Percentiles rank a stretch among this genome's conserved stretches.
phyloP scores from a whole-genome alignment of 2,888 invertebrate genomes.

The Prosapia bicincta region DNA sequence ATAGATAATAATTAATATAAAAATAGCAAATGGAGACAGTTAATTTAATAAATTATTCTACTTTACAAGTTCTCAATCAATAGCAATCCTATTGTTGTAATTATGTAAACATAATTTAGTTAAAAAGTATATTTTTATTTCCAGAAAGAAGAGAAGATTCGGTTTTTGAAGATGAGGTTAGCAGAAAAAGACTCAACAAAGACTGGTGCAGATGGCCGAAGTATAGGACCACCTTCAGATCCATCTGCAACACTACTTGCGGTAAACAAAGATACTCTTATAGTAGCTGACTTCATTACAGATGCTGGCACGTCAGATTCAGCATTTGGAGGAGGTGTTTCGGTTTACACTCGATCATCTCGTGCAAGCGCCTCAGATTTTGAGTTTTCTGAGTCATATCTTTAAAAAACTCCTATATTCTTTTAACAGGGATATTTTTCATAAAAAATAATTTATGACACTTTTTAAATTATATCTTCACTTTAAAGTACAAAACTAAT shows the following conservation, averaged over 20 bases:
- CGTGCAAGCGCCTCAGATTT: conserved; percentile 82
- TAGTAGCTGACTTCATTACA: conserved; percentile 69
- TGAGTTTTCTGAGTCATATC: conserved; percentile 85
- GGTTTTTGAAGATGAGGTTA: conserved; percentile 73
- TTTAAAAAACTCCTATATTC: conserved; percentile 48
- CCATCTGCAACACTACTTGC: conserved; percentile 42
- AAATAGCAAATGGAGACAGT: too few species aligned
- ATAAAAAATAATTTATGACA: not conserved
- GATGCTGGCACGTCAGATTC: conserved; percentile 79
- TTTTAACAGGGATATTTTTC: not conserved
- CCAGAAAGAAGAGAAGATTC: conserved; percentile 88
- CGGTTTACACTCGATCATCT: conserved; percentile 74
- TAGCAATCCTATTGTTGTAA: too few species aligned
- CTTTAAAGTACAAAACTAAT: not conserved
- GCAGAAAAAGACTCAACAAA: conserved; percentile 67
- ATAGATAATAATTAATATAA: too few species aligned
- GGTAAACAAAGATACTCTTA: conserved; percentile 63
- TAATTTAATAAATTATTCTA: too few species aligned
- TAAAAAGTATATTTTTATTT: too few species aligned
- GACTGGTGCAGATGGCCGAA: conserved; percentile 36
- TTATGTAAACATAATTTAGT: too few species aligned
- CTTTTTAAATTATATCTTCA: not conserved
- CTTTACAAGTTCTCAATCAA: too few species aligned
- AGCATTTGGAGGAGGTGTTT: conserved; percentile 65
- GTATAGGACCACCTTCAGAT: conserved; percentile 32